phyloP scores from a whole-genome alignment of 2,888 invertebrate species.

The Dysmachus trigonus region DNA sequence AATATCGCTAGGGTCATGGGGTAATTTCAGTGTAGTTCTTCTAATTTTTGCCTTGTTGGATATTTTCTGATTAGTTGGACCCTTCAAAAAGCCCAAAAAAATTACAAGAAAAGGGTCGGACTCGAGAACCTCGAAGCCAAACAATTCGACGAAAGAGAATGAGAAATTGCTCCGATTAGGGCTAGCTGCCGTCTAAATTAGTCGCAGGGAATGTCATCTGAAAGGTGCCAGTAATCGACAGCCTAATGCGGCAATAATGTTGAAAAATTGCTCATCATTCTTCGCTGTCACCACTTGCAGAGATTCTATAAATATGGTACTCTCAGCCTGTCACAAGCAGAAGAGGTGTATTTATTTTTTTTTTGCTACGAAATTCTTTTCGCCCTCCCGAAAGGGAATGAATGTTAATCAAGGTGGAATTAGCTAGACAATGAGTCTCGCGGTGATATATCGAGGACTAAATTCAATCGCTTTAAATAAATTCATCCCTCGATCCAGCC shows the following conservation, averaged over 20 bases:
- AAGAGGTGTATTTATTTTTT: not conserved
- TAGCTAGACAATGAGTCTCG: not conserved
- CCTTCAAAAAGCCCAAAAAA: not conserved
- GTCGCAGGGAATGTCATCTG: not conserved
- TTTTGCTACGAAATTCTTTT: not conserved
- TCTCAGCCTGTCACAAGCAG: not conserved
- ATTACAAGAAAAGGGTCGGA: not conserved
- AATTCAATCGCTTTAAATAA: constrained; percentile 30
- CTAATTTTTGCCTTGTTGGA: not conserved
- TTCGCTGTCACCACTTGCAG: not conserved
- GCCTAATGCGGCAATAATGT: constrained; percentile 43
- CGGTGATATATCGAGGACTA: constrained; percentile 11
- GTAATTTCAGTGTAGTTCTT: not conserved
- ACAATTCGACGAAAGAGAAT: not conserved
- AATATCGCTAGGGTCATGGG: not conserved
- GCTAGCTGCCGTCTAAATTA: constrained; percentile 32
- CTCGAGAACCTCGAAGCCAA: not conserved
- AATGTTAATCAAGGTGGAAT: constrained; percentile 32
- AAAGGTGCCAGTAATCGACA: constrained; percentile 39
- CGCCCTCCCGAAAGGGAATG: not conserved
- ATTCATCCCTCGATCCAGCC: not conserved
- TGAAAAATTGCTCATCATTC: constrained; percentile 35
- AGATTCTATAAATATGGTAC: not conserved
- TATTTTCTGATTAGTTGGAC: not conserved
- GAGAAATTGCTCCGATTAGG: constrained; percentile 37